phyloP scores from a whole-genome alignment of 2,797 vertebrate genomes.

The Enteromius afrohamiltoni region DNA sequence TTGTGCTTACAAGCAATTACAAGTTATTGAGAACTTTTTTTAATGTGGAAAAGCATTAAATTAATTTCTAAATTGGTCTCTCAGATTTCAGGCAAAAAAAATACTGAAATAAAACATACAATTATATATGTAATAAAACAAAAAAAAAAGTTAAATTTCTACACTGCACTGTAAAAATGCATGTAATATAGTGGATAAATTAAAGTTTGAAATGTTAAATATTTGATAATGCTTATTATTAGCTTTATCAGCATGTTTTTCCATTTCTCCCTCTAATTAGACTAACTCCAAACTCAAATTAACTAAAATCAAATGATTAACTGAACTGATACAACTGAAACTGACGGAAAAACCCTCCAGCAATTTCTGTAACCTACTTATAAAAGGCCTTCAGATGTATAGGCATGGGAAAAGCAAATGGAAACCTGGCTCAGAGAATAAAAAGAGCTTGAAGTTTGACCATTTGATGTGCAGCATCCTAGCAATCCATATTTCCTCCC shows the following conservation, averaged over 20 bases:
- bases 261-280: no score
- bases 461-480: neutral
- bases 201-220: neutral
- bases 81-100: no score
- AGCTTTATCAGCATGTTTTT: neutral
- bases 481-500: neutral
- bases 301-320: neutral
- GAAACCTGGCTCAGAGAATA: neutral
- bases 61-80: no score
- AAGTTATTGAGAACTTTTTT: no score
- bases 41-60: no score
- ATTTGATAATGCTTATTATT: neutral
- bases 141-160: no score
- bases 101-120: no score
- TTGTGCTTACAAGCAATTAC: no score
- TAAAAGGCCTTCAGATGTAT: neutral
- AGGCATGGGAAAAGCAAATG: neutral
- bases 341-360: neutral
- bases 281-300: no score
- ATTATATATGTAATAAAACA: no score
- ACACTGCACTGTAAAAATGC: neutral
- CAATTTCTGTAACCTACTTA: neutral
- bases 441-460: conserved; percentile 1
- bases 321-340: neutral
- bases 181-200: no score